Base-by-base conservation (phyloP, 2,888 invertebrate genomes). In the Drosophila rubida region DNA sequence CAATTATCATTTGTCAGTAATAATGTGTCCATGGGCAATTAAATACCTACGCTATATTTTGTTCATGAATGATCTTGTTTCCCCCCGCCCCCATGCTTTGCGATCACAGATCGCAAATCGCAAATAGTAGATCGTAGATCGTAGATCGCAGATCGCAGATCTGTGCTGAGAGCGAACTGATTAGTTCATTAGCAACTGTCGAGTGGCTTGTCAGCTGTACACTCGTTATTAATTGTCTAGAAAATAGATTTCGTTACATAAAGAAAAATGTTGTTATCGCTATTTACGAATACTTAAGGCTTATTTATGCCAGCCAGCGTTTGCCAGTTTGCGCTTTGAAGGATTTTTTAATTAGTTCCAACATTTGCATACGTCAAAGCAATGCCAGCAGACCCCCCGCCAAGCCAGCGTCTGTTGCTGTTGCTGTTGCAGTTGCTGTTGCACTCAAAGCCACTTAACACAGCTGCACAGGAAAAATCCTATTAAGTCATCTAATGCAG, bases 1-100 rank as follows among this genome's bases (percentile, higher is more conserved):
- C 78, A 87, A 85, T 87, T 87, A 85, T 87, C 80, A 85, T 85
- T 85, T 85, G 85, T 85, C 85, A 87, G 76, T 78, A 76, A 66
- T 80, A 86, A 71, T 69, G 46, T 74, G 55, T 54, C 54, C 48
- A 60, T 62, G 64, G 44, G 73, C 75, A 84, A 79, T 81, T 83
- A 80, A 83, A 74, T 80, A 61, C 68, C 78, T 58, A 73, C 71
- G 69, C 69, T 68, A 61, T 41, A 27, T 41, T 39, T 67, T 63
- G 65, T 63, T 68, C 54, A 42, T 57, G 57, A 78, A 69, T 73
- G 69, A 78, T 71, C n/a, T n/a, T n/a, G n/a, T n/a, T n/a, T n/a
- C n/a, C n/a, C n/a, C n/a, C n/a, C n/a, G n/a, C n/a, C n/a, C n/a
- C n/a, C n/a, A 19, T 16, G 5, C 27, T n/a, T 2, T 32, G 32